These are phyloP conservation scores for Axinella damicornis DNA, from an alignment of 37 sponge, comb jelly and placozoan species.

Conservation along the genomic window DNA sequence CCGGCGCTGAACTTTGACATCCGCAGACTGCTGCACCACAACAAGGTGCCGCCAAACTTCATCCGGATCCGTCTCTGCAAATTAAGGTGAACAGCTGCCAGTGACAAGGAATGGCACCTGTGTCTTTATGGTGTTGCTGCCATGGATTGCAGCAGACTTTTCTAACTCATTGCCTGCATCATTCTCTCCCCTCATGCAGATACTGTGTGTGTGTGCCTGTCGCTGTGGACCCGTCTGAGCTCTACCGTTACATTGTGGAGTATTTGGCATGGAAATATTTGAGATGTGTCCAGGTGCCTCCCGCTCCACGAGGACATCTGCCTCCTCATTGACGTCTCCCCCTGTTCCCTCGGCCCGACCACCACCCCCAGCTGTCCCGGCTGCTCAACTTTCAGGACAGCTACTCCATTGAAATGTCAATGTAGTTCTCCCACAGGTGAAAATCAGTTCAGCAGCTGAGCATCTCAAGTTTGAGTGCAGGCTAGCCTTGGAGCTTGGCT, in stretches of 20 bases:
- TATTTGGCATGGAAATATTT: conserved; percentile 48
- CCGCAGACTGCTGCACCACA: conserved; percentile 28
- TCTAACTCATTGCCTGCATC: too few relatives aligned
- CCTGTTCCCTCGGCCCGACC: conserved; percentile 30
- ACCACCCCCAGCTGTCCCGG: conserved; percentile 37
- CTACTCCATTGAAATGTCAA: too few relatives aligned
- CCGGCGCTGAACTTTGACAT: too few relatives aligned
- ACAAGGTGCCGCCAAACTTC: conserved; percentile 47
- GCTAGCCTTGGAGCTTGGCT: too few relatives aligned
- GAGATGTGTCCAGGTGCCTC: conserved; percentile 15
- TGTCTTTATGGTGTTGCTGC: too few relatives aligned
- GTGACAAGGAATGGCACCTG: not conserved
- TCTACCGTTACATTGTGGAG: conserved; percentile 65
- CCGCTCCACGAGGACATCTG: conserved; percentile 13
- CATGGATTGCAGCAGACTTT: too few relatives aligned
- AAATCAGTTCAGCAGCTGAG: too few relatives aligned
- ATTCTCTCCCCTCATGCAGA: conserved; percentile 5
- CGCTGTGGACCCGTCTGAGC: conserved; percentile 11
- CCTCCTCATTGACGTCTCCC: conserved; percentile 59
- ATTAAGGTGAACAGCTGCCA: conserved; percentile 56
- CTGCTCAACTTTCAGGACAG: conserved; percentile 28
- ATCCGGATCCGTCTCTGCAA: conserved; percentile 52
- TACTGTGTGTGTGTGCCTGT: not conserved
- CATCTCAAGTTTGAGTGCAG: too few relatives aligned
- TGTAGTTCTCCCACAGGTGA: too few relatives aligned